phyloP scores from a whole-genome alignment of 2,888 invertebrate genomes.

The Aleiodes alternator region DNA sequence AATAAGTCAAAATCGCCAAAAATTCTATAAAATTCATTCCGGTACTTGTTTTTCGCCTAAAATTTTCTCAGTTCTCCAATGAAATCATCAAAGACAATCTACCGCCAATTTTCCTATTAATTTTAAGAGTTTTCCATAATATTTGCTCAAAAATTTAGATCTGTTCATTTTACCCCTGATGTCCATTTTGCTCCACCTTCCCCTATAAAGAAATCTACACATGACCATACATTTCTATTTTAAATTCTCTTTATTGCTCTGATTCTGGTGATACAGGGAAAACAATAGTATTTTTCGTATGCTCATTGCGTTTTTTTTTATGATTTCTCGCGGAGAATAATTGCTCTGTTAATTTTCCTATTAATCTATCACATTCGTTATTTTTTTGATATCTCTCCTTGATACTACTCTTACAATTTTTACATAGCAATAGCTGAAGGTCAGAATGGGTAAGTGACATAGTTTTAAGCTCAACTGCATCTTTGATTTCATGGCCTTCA shows the following conservation, averaged over 20 bases:
- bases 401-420: not conserved
- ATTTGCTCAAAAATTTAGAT: no score
- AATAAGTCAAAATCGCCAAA: no score
- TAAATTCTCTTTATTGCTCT: constrained; percentile 12
- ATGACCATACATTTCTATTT: not conserved
- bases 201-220: no score
- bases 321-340: not conserved
- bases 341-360: constrained; percentile 45
- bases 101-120: no score
- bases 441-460: constrained; percentile 3
- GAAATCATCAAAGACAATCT: no score
- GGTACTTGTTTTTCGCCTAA: no score
- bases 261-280: not conserved
- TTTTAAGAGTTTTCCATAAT: no score
- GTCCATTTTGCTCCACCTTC: no score
- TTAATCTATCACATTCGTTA: constrained; percentile 45
- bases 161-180: no score
- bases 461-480: constrained; percentile 12
- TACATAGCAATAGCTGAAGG: not conserved
- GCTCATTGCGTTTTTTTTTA: constrained; percentile 45
- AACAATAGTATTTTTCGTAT: constrained; percentile 49
- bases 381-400: constrained; percentile 40
- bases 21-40: no score
- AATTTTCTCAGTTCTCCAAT: no score
- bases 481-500: not conserved